Percentiles rank a stretch among this genome's conserved stretches.
Conservation (phyloP, 92 coral and sea anemone species). For the Paragorgia papillata region DNA sequence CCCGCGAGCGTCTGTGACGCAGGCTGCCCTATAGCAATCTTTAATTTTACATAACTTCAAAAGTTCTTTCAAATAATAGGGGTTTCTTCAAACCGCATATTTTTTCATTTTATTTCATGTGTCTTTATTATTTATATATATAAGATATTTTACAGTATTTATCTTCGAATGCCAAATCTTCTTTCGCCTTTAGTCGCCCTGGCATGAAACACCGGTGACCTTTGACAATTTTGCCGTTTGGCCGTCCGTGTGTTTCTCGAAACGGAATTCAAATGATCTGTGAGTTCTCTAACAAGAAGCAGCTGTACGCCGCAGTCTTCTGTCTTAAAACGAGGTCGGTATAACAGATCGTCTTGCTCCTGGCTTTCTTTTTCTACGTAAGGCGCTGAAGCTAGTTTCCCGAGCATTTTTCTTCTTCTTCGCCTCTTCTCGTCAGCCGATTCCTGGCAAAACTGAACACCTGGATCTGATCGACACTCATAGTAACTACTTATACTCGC, state of each 20-base stretch:
- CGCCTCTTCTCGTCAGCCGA: not conserved
- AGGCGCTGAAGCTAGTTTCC: not conserved
- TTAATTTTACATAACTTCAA: too few species aligned
- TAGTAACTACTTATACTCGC: not conserved
- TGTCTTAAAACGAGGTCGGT: slow-evolving; percentile 19
- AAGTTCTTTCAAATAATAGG: too few species aligned
- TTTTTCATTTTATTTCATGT: too few species aligned
- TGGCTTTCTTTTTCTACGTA: not conserved
- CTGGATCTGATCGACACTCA: not conserved
- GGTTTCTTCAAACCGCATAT: too few species aligned
- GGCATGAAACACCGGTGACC: slow-evolving; percentile 16
- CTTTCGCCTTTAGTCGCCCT: slow-evolving; percentile 23
- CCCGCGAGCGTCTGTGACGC: too few species aligned
- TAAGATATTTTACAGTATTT: not conserved
- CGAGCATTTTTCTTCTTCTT: slow-evolving; percentile 11
- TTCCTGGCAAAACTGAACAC: not conserved
- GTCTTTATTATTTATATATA: too few species aligned
- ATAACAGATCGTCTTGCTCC: not conserved
- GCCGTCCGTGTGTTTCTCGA: not conserved
- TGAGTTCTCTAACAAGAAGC: slow-evolving; percentile 11
- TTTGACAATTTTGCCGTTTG: not conserved
- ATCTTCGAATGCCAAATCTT: not conserved
- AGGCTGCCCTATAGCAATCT: too few species aligned
- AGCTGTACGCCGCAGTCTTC: slow-evolving; percentile 4
- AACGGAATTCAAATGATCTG: slow-evolving; percentile 3